Base-by-base conservation (phyloP, 2,888 invertebrate species). In the Biston betularia region DNA sequence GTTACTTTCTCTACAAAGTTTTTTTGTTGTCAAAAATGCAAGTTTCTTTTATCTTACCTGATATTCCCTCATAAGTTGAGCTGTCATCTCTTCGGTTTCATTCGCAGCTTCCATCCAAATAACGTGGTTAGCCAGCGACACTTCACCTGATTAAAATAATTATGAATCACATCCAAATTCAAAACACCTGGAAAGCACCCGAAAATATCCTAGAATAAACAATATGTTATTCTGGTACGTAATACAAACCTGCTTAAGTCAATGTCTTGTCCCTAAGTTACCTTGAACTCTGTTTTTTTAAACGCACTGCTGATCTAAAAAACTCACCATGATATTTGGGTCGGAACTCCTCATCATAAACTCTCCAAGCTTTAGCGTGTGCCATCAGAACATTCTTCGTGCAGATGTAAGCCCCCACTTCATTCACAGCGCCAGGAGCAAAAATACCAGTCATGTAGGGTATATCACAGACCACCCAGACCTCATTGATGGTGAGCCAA, bases 401-500 rank as follows among this genome's bases (percentile, higher is more conserved):
- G 48, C 75, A 75, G 0, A 73, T 15, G 44, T 67, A 68, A 12
- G 65, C 71, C 0, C 54, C 42, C 0, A 65, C 69, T 0, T 52
- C 42, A 11, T 55, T 60, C 3, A 56, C 12, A 2, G 67, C 24
- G 0, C 66, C 69, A 15, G 75, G 75, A 11, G 73, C 70, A 0
- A 67, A 14, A 6, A 12, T 7, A 1, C 66, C 94, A 24, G 87
- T 85, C n/a, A 49, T 63, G 50, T 70, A 75, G 0, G 61, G 10
- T 0, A 50, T 0, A 7, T 73, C 71, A 10, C 66, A 71, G 8
- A 76, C 12, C 0, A 57, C 15, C 6, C 61, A n/a, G 0, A 80
- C 75, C 12, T 77, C 76, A 56, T 77, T 79, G 44, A 82, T 75
- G 1, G 78, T 77, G 11, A 79, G 63, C 75, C 78, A 77, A 62